Conservation (phyloP, 2,113 vertebrate genomes). For the Castor canadensis region DNA sequence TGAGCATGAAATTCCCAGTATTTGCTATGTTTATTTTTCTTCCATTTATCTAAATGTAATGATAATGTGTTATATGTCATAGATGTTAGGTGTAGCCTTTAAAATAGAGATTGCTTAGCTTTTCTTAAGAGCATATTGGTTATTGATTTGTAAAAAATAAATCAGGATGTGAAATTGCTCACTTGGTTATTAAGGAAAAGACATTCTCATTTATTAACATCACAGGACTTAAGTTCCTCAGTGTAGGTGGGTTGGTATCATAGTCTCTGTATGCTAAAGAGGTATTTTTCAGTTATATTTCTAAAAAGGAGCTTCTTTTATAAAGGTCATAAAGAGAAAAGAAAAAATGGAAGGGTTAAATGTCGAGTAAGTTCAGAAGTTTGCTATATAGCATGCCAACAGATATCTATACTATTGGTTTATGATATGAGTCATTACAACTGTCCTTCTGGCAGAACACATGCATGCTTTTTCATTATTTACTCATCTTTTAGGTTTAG, state of each 20-base stretch:
- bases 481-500: background rate
- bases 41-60: slow-evolving; percentile 5
- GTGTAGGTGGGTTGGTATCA: background rate
- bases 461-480: background rate
- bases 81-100: slow-evolving; percentile 21
- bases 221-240: background rate
- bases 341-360: background rate
- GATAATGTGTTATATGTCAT: background rate
- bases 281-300: background rate
- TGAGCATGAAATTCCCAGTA: background rate
- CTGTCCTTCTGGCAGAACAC: background rate
- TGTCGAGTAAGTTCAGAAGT: slow-evolving; percentile 14
- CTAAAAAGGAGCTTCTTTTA: slow-evolving; percentile 18
- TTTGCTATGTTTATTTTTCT: slow-evolving; percentile 28
- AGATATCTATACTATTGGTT: background rate
- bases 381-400: background rate
- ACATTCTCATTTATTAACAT: slow-evolving; percentile 38
- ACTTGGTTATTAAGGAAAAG: slow-evolving; percentile 44
- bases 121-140: slow-evolving; percentile 47
- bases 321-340: background rate
- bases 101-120: slow-evolving; percentile 37
- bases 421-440: background rate
- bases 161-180: background rate
- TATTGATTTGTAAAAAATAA: slow-evolving; percentile 17
- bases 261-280: slow-evolving; percentile 16